These are phyloP conservation scores for Megastigmus dorsalis DNA, from an alignment of 2,888 invertebrate species.

Conservation along the genomic window DNA sequence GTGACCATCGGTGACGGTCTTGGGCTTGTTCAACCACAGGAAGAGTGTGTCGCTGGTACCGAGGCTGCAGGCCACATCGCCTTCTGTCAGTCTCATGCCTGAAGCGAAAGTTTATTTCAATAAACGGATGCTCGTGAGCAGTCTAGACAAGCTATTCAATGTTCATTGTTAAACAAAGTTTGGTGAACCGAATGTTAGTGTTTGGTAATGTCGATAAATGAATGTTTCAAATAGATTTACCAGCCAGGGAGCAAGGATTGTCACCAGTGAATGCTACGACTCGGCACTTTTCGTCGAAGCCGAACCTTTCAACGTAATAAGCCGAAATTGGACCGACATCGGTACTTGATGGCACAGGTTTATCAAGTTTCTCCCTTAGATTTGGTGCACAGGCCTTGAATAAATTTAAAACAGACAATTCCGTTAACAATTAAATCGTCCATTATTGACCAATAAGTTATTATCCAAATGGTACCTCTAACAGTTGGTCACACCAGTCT, in stretches of 20 bases:
- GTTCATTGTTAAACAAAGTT: too few relatives aligned
- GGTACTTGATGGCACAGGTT: conserved; percentile 82
- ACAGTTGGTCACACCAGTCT: conserved; percentile 84
- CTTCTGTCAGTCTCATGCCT: conserved; percentile 87
- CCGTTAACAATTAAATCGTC: neutral
- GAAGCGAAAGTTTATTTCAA: too few relatives aligned
- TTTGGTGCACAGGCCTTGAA: conserved; percentile 84
- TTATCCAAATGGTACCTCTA: conserved; percentile 78
- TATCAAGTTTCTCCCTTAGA: conserved; percentile 83
- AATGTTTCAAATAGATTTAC: conserved; percentile 71
- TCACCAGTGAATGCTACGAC: conserved; percentile 96
- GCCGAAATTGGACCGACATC: conserved; percentile 83
- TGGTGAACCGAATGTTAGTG: neutral
- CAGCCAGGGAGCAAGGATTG: conserved; percentile 91
- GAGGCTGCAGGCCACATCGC: conserved; percentile 90
- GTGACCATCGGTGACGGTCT: conserved; percentile 85
- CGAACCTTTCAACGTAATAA: conserved; percentile 91
- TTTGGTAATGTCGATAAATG: neutral
- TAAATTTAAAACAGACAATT: neutral
- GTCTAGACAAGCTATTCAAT: too few relatives aligned
- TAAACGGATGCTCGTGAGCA: too few relatives aligned
- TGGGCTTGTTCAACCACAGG: conserved; percentile 83
- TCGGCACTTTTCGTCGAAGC: conserved; percentile 86
- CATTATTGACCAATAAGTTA: too few relatives aligned
- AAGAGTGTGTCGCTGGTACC: conserved; percentile 97